phyloP scores from a whole-genome alignment of 2,797 vertebrate genomes.

The Cygnus olor region DNA sequence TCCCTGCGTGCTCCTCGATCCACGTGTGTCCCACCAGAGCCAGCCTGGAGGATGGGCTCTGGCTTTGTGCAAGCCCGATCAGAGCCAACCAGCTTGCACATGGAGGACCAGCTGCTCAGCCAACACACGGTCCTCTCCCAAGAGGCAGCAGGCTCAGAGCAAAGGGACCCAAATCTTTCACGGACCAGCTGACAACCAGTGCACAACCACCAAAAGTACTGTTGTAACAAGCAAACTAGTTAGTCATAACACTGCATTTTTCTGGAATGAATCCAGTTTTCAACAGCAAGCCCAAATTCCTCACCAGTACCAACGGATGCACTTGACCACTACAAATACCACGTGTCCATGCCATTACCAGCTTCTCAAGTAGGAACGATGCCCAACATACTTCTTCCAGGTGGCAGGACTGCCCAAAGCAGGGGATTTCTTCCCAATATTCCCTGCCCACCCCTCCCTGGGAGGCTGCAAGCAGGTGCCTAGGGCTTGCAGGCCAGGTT shows the following conservation, averaged over 20 bases:
- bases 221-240: neutral
- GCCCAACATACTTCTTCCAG: neutral
- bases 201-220: neutral
- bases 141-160: neutral
- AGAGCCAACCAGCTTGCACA: neutral
- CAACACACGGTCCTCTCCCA: neutral
- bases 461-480: neutral
- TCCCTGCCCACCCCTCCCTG: neutral
- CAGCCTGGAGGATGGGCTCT: neutral
- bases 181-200: too few relatives aligned
- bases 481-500: neutral
- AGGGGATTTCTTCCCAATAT: neutral
- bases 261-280: neutral
- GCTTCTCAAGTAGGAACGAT: neutral
- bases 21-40: accelerated
- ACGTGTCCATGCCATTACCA: accelerated
- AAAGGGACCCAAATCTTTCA: neutral
- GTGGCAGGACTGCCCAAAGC: neutral
- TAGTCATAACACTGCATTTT: accelerated
- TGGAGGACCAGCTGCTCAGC: neutral
- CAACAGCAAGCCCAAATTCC: neutral
- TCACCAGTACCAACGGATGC: neutral
- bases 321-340: accelerated
- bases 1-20: neutral
- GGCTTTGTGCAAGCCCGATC: neutral